Conservation (phyloP, 1,140 invertebrate genomes). For the Mesaphorura yosii region DNA sequence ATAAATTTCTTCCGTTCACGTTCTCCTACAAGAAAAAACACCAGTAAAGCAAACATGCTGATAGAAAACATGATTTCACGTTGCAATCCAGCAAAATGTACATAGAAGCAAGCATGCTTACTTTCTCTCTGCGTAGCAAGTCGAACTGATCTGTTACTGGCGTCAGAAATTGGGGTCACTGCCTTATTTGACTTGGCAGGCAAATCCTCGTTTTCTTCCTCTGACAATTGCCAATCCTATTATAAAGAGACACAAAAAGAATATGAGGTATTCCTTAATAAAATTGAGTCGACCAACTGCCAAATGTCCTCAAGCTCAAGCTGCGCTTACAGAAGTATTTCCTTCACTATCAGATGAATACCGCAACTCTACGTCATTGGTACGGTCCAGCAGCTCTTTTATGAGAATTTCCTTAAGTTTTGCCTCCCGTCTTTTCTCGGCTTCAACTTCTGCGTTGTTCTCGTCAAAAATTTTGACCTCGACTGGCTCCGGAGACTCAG, state of each 20-base stretch:
- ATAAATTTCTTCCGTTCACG: not conserved
- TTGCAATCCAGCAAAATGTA: not conserved
- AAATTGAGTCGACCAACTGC: not conserved
- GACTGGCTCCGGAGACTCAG: not conserved
- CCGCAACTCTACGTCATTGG: not conserved
- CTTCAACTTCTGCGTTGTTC: not conserved
- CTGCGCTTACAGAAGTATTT: too few species aligned
- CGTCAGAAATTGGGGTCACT: not conserved
- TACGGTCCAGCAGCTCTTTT: conserved; percentile 5
- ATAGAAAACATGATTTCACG: not conserved
- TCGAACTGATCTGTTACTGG: conserved; percentile 5
- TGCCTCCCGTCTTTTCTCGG: not conserved
- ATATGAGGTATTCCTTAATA: not conserved
- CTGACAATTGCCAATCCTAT: conserved; percentile 11
- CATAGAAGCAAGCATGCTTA: not conserved
- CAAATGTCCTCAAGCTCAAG: conserved; percentile 10
- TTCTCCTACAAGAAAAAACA: not conserved
- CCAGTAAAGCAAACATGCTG: not conserved
- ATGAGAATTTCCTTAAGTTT: conserved; percentile 1
- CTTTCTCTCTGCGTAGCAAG: not conserved
- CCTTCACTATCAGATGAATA: conserved; percentile 22
- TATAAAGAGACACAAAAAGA: not conserved
- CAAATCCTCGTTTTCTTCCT: not conserved
- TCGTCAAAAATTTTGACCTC: too few species aligned
- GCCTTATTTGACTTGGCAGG: not conserved